A percentile compares a stretch with the other conserved stretches of the same genome.
These are phyloP conservation scores for Epirrhoe alternata DNA, from an alignment of 2,888 invertebrate species.

Conservation along the genomic window DNA sequence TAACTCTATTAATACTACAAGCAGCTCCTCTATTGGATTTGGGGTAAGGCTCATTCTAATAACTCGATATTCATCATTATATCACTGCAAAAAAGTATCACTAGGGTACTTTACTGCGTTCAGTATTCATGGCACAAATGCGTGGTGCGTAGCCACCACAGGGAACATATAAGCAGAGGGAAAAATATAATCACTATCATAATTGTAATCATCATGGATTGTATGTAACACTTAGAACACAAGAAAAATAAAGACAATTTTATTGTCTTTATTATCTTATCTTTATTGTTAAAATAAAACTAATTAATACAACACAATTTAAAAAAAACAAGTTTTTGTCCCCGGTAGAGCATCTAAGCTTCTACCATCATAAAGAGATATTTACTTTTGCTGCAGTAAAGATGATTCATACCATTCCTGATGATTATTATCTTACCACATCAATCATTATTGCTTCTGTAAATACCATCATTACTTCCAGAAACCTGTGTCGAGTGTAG, in stretches of 20 bases:
- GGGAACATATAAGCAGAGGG: not conserved
- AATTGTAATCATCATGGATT: too few species aligned
- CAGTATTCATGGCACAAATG: too few species aligned
- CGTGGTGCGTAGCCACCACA: too few species aligned
- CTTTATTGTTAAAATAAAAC: too few species aligned
- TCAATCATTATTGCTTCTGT: conserved; percentile 60
- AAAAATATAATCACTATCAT: not conserved
- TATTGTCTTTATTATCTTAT: too few species aligned
- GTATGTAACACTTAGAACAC: too few species aligned
- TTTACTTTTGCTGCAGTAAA: not conserved
- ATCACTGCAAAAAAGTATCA: not conserved
- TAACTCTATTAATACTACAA: conserved; percentile 73
- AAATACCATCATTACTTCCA: conserved; percentile 85
- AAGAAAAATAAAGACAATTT: too few species aligned
- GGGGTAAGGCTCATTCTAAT: conserved; percentile 65
- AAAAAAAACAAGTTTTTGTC: too few species aligned
- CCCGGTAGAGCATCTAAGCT: too few species aligned
- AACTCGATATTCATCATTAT: not conserved
- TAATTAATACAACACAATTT: too few species aligned
- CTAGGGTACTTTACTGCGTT: too few species aligned
- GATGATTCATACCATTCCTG: not conserved
- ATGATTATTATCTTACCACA: conserved; percentile 35
- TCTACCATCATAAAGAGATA: too few species aligned
- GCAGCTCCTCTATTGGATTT: conserved; percentile 78
- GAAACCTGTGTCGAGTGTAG: conserved; percentile 95